Evolutionary conservation across 53 echinoderm and acorn worm species (phyloP).

Genomic region (Patiria pectinifera): DNA sequence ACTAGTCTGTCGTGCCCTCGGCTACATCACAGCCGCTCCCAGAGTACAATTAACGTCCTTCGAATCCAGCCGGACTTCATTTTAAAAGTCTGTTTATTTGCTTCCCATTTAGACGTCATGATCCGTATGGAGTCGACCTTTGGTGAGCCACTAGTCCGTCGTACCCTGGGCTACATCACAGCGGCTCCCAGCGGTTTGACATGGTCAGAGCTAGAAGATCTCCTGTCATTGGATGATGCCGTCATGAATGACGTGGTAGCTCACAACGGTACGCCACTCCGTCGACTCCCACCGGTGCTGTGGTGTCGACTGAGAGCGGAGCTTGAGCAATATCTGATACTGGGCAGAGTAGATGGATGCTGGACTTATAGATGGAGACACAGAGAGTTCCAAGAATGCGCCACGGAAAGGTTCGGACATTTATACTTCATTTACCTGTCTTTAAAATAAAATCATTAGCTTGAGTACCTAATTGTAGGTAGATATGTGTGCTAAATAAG

Average conservation of each 20-base stretch:
- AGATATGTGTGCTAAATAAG: no score
- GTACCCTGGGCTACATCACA: slow-evolving; percentile 89
- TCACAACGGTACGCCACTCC: slow-evolving; percentile 61
- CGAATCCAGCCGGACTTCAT: no score
- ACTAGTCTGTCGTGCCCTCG: slow-evolving; percentile 77
- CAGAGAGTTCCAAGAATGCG: slow-evolving; percentile 71
- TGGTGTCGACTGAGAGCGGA: slow-evolving; percentile 79
- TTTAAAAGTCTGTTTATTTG: background rate
- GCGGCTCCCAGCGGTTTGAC: slow-evolving; percentile 77
- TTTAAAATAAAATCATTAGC: no score
- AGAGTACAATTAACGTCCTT: no score
- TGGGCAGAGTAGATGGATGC: slow-evolving; percentile 67
- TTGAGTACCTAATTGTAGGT: no score
- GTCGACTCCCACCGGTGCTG: slow-evolving; percentile 80
- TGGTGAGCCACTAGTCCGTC: slow-evolving; percentile 80
- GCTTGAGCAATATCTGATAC: slow-evolving; percentile 64
- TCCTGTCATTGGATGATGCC: slow-evolving; percentile 88
- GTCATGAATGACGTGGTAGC: slow-evolving; percentile 79
- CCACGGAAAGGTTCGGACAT: slow-evolving; percentile 75
- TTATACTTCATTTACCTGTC: background rate
- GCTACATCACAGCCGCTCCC: slow-evolving; percentile 85
- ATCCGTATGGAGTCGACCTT: slow-evolving; percentile 69
- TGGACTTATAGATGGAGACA: slow-evolving; percentile 84
- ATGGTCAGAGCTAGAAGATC: slow-evolving; percentile 84
- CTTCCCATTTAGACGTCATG: slow-evolving; percentile 60